Evolutionary conservation across 2,888 invertebrate genomes (phyloP).

Genomic region (Psylliodes chrysocephalus): DNA sequence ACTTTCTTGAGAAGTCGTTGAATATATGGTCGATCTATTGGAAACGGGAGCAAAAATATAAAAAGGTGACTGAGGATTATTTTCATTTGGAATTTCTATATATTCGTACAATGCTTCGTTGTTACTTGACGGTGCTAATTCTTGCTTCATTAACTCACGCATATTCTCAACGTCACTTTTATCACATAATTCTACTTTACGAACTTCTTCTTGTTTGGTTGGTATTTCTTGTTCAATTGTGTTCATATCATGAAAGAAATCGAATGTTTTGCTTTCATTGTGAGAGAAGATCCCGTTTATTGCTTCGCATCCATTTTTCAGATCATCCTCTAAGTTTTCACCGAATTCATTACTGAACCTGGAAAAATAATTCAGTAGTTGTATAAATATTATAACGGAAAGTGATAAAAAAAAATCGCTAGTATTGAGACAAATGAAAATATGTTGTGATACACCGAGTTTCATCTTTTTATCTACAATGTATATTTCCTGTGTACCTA

Average conservation of each 20-base stretch:
- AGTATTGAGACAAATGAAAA: no score
- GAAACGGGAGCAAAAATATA: conserved; percentile 35
- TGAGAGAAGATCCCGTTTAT: conserved; percentile 42
- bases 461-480: no score
- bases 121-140: background rate
- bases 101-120: conserved; percentile 6
- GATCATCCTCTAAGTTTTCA: conserved; percentile 42
- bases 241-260: conserved; percentile 13
- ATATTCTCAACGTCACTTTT: background rate
- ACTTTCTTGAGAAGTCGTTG: conserved; percentile 45
- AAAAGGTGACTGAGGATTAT: conserved; percentile 1
- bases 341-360: conserved; percentile 38
- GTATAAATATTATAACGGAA: no score
- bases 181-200: background rate
- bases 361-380: background rate
- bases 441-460: no score
- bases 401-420: no score
- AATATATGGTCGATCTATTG: conserved; percentile 48
- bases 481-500: no score
- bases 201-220: background rate
- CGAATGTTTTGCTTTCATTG: conserved; percentile 26
- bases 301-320: conserved; percentile 43
- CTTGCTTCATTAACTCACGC: background rate
- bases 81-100: conserved; percentile 6
- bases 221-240: background rate